Conservation (phyloP, 2,888 invertebrate genomes). For the Alsophila aescularia region DNA sequence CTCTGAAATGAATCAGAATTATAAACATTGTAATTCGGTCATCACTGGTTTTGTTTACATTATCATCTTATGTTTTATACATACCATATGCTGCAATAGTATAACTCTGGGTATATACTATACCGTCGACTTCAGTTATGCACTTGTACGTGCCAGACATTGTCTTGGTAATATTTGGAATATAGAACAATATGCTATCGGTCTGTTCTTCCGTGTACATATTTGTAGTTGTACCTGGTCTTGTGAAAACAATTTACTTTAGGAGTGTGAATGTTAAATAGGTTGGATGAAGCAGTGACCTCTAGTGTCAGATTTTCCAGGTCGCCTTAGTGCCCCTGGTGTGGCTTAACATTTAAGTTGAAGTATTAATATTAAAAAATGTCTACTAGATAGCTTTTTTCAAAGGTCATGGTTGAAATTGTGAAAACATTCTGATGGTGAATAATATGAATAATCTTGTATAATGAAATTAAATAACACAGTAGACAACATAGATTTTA, state of each 20-base stretch:
- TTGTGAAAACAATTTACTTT: conserved; percentile 72
- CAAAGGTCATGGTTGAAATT: too few species aligned
- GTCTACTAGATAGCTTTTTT: too few species aligned
- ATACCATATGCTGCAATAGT: conserved; percentile 66
- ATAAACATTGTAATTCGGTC: conserved; percentile 1
- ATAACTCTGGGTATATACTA: conserved; percentile 45
- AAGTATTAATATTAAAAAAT: too few species aligned
- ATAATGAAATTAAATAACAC: too few species aligned
- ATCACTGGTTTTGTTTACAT: conserved; percentile 11
- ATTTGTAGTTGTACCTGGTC: conserved; percentile 72
- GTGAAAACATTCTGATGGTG: too few species aligned
- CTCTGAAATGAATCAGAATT: conserved; percentile 48
- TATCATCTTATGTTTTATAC: conserved; percentile 37
- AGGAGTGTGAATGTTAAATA: conserved; percentile 40
- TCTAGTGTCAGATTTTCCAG: too few species aligned
- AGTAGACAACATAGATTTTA: too few species aligned
- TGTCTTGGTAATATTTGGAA: conserved; percentile 58
- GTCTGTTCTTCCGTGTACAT: conserved; percentile 58
- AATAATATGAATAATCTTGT: too few species aligned
- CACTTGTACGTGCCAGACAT: conserved; percentile 68
- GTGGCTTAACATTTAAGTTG: too few species aligned
- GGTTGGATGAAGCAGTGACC: background rate
- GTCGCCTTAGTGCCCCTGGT: too few species aligned
- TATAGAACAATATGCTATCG: conserved; percentile 57
- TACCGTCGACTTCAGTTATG: conserved; percentile 52